phyloP scores from a whole-genome alignment of 1,140 invertebrate species.

The Trichoplusia ni region DNA sequence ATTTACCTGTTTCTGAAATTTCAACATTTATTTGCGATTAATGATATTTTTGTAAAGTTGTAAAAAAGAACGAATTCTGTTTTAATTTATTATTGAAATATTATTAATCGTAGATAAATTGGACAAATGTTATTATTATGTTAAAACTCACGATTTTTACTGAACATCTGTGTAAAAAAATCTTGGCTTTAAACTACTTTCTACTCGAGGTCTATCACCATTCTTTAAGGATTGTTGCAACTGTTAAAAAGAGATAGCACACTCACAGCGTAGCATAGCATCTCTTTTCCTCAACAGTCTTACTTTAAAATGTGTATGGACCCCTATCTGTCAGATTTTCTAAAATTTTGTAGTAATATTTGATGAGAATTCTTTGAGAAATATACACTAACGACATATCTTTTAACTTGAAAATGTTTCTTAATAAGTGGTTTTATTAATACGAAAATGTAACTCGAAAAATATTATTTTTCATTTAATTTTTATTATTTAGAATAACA shows the following conservation, averaged over 20 bases:
- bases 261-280: too few relatives aligned
- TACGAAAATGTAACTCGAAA: slow-evolving; percentile 5
- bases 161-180: too few relatives aligned
- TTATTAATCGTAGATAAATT: too few relatives aligned
- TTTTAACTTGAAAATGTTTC: slow-evolving; percentile 11
- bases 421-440: neutral
- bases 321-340: slow-evolving; percentile 1
- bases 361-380: slow-evolving; percentile 23
- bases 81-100: too few relatives aligned
- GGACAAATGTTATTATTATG: too few relatives aligned
- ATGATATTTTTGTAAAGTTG: neutral
- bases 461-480: neutral
- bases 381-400: slow-evolving; percentile 31
- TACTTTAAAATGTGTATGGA: neutral
- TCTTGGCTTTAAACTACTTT: too few relatives aligned
- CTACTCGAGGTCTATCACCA: too few relatives aligned
- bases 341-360: slow-evolving; percentile 25
- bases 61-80: neutral
- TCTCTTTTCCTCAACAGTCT: too few relatives aligned
- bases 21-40: neutral
- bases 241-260: too few relatives aligned
- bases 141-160: too few relatives aligned
- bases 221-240: too few relatives aligned
- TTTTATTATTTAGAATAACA: slow-evolving; percentile 6
- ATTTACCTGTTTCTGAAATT: neutral